These are phyloP conservation scores for Aix galericulata DNA, from an alignment of 2,113 vertebrate genomes.

Conservation along the genomic window DNA sequence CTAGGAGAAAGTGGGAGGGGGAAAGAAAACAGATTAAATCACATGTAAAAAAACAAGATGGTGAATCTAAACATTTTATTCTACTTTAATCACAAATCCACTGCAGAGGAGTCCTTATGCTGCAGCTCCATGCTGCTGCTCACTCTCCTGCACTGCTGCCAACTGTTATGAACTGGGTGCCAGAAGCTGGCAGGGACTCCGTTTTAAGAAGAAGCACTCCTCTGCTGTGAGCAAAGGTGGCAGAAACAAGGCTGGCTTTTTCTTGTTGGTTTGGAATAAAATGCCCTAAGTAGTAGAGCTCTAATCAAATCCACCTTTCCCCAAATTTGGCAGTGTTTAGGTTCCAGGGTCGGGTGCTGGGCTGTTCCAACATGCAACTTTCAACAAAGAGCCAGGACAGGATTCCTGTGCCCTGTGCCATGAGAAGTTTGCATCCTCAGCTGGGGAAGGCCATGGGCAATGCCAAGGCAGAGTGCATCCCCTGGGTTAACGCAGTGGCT, in stretches of 20 bases:
- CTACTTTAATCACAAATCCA: not conserved
- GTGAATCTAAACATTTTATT: conserved; percentile 13
- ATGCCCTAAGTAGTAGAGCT: not conserved
- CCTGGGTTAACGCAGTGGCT: not conserved
- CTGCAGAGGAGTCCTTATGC: not conserved
- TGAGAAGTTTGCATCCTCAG: not conserved
- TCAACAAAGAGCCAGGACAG: not conserved
- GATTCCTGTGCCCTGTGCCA: rapidly evolving
- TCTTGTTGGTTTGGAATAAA: not conserved
- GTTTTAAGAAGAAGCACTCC: not conserved
- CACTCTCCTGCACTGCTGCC: not conserved
- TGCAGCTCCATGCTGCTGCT: not conserved
- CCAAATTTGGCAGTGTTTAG: not conserved
- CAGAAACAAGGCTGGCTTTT: conserved; percentile 16
- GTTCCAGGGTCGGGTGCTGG: not conserved
- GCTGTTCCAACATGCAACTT: not conserved
- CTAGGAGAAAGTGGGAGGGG: not conserved
- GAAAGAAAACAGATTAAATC: not conserved
- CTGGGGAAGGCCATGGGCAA: not conserved
- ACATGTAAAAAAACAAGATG: not conserved
- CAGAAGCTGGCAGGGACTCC: not conserved
- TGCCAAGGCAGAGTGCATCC: not conserved
- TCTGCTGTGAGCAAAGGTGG: not conserved
- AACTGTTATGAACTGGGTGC: not conserved
- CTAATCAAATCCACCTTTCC: not conserved